Evolutionary conservation across 2,797 vertebrate species (phyloP).

Genomic region (Rhyacichthys aspro): DNA sequence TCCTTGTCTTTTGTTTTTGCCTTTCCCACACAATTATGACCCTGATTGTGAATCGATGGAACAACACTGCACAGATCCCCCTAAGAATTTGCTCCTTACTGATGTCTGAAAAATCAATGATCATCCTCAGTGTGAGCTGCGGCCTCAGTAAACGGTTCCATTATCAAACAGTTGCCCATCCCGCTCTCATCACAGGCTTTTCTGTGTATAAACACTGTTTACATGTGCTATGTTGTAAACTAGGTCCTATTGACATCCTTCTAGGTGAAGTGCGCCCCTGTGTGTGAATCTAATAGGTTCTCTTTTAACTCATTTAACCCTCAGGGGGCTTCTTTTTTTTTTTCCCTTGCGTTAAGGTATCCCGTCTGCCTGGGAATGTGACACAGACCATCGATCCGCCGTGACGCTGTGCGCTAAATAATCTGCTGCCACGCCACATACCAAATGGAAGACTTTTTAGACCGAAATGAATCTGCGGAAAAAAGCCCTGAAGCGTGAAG

Average conservation of each 20-base stretch:
- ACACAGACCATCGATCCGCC: slow-evolving; percentile 45
- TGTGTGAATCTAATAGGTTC: slow-evolving; percentile 30
- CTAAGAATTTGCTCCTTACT: background rate
- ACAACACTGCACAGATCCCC: background rate
- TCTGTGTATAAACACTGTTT: slow-evolving; percentile 34
- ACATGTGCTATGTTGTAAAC: slow-evolving; percentile 34
- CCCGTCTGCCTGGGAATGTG: slow-evolving; percentile 27
- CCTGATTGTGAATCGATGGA: slow-evolving; percentile 26
- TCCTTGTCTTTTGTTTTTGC: background rate
- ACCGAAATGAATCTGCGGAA: slow-evolving; percentile 18
- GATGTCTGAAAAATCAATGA: slow-evolving; percentile 8
- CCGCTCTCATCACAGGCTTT: slow-evolving; percentile 19
- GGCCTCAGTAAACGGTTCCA: slow-evolving; percentile 2
- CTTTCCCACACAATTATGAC: slow-evolving; percentile 6
- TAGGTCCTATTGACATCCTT: slow-evolving; percentile 49
- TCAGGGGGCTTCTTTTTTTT: slow-evolving; percentile 6
- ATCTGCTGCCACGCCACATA: slow-evolving; percentile 6
- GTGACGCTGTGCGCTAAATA: slow-evolving; percentile 23
- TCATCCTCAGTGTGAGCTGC: background rate
- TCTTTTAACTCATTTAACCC: slow-evolving; percentile 51
- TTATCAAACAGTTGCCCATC: slow-evolving; percentile 17
- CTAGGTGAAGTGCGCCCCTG: slow-evolving; percentile 30
- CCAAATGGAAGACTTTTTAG: slow-evolving; percentile 18
- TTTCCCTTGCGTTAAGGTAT: slow-evolving; percentile 32
- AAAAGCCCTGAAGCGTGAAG: slow-evolving; percentile 20